Percentiles rank a stretch among this genome's conserved stretches.
Evolutionary conservation across 2,888 invertebrate species (phyloP).

Genomic region (Cloeon dipterum): DNA sequence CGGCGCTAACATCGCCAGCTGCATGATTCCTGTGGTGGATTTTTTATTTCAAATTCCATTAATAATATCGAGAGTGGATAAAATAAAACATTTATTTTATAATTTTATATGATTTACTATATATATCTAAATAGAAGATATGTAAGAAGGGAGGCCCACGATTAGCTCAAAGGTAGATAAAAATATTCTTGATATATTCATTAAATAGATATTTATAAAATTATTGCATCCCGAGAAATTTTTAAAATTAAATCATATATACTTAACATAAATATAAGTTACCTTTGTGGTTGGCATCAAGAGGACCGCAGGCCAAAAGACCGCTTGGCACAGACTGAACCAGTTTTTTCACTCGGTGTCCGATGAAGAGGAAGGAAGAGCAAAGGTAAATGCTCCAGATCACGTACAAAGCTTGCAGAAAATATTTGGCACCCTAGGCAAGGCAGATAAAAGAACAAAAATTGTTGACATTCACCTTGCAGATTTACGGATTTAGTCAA

Average conservation of each 20-base stretch:
- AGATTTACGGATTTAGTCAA: too few relatives aligned
- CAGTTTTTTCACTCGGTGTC: slow-evolving; percentile 22
- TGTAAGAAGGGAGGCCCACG: too few relatives aligned
- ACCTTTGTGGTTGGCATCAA: slow-evolving; percentile 20
- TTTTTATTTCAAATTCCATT: slow-evolving; percentile 2
- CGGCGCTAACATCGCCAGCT: slow-evolving; percentile 26
- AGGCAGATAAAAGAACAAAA: slow-evolving; percentile 7
- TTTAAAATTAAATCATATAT: too few relatives aligned
- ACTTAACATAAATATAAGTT: too few relatives aligned
- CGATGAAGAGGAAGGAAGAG: slow-evolving; percentile 27
- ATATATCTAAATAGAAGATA: too few relatives aligned
- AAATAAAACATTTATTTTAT: too few relatives aligned
- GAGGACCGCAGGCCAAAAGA: slow-evolving; percentile 7
- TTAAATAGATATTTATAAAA: too few relatives aligned
- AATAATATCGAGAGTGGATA: background rate
- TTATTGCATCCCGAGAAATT: too few relatives aligned
- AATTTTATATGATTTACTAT: too few relatives aligned
- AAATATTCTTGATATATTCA: too few relatives aligned
- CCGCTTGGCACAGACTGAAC: slow-evolving; percentile 19
- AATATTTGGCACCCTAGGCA: slow-evolving; percentile 22
- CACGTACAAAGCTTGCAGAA: slow-evolving; percentile 26
- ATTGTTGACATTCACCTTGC: background rate
- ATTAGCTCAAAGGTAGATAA: too few relatives aligned
- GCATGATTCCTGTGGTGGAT: slow-evolving; percentile 28
- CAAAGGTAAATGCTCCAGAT: slow-evolving; percentile 28